A percentile compares a stretch with the other conserved stretches of the same genome.
phyloP scores from a whole-genome alignment of 2,888 invertebrate genomes.

The Nemoura dubitans region DNA sequence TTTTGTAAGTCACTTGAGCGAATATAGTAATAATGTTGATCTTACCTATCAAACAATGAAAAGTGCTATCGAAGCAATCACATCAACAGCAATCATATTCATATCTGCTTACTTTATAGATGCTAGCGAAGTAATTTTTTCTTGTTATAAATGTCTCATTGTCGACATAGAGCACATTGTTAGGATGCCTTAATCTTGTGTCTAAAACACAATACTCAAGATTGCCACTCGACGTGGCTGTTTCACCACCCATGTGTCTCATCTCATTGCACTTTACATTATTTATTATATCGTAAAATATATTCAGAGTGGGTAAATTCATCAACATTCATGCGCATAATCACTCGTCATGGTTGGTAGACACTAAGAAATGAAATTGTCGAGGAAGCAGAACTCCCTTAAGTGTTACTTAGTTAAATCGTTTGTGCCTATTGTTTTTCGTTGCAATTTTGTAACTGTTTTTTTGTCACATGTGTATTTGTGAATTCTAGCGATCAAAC shows the following conservation, averaged over 20 bases:
- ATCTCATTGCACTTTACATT: conserved; percentile 37
- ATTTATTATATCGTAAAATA: conserved; percentile 45
- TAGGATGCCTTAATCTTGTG: conserved; percentile 40
- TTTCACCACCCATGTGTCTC: conserved; percentile 38
- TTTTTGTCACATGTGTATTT: not conserved
- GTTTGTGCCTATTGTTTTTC: not conserved
- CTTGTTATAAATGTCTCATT: conserved; percentile 23
- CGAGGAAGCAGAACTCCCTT: not conserved
- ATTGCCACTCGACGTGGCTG: conserved; percentile 27
- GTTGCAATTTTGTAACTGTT: not conserved
- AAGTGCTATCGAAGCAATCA: not conserved
- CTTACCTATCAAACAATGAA: not conserved
- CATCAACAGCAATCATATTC: conserved; percentile 27
- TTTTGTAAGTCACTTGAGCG: conserved; percentile 33
- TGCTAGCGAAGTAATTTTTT: conserved; percentile 9
- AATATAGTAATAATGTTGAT: conserved; percentile 17
- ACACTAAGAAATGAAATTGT: not conserved
- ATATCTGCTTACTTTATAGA: conserved; percentile 30
- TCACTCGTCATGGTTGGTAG: not conserved
- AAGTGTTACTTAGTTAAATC: conserved; percentile 4
- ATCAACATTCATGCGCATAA: not conserved
- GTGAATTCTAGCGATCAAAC: not conserved
- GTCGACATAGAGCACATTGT: conserved; percentile 37
- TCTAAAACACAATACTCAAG: conserved; percentile 45
- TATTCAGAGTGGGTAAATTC: not conserved